phyloP scores from a whole-genome alignment of 2,888 invertebrate genomes.

The Rhyacophila evoluta region DNA sequence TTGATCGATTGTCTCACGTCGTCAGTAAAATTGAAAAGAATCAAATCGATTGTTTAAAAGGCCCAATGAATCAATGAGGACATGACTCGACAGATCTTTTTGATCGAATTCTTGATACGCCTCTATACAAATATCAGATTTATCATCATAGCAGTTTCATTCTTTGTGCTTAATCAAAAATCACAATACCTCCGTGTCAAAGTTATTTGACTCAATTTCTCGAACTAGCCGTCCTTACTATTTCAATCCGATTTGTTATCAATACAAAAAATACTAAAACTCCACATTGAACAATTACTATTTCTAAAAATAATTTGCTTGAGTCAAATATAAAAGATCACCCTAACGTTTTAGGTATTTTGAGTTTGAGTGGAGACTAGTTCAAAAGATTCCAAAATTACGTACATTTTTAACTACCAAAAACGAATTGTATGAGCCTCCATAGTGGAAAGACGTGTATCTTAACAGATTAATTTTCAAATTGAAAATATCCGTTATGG shows the following conservation, averaged over 20 bases:
- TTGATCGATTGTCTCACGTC: slow-evolving; percentile 12
- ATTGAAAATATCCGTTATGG: too few relatives aligned
- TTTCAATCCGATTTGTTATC: background rate
- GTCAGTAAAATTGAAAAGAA: slow-evolving; percentile 1
- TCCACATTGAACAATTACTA: too few relatives aligned
- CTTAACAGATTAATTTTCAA: too few relatives aligned
- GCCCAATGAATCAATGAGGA: background rate
- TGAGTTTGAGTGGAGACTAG: too few relatives aligned
- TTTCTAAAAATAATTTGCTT: too few relatives aligned
- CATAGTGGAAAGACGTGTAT: too few relatives aligned
- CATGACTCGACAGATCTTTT: background rate
- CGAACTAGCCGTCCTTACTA: background rate
- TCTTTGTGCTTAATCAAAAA: background rate
- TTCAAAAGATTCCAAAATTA: too few relatives aligned
- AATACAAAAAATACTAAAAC: too few relatives aligned
- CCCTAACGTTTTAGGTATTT: too few relatives aligned
- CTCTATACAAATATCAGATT: background rate
- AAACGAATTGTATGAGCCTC: too few relatives aligned
- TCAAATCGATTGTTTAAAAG: background rate
- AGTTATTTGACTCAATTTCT: background rate
- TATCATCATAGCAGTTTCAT: background rate
- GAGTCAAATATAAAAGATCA: too few relatives aligned
- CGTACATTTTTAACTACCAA: too few relatives aligned
- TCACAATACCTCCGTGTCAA: background rate
- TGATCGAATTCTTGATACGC: background rate